Percentiles rank a stretch among this genome's conserved stretches.
Conservation (phyloP, 2,797 vertebrate species). For the Lepilemur ruficaudatus region DNA sequence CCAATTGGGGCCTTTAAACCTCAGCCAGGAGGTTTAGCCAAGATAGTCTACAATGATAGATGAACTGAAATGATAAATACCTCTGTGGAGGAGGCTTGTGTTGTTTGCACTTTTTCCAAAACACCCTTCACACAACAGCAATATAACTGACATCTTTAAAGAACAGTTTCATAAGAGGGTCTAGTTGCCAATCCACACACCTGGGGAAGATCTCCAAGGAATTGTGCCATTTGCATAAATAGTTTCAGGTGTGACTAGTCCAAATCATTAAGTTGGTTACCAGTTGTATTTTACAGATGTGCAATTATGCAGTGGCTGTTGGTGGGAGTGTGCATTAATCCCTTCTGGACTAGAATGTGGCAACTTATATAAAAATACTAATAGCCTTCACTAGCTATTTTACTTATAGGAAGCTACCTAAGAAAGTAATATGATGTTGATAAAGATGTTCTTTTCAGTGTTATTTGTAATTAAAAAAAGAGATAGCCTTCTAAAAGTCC, state of each 20-base stretch:
- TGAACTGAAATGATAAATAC: conserved; percentile 44
- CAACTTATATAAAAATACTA: background rate
- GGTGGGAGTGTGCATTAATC: background rate
- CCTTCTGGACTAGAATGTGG: background rate
- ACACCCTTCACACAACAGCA: background rate
- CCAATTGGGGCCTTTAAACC: conserved; percentile 46
- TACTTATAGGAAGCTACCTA: background rate
- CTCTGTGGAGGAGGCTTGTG: background rate
- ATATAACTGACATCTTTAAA: background rate
- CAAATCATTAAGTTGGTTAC: background rate
- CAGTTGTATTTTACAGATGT: conserved; percentile 12
- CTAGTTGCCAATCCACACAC: background rate
- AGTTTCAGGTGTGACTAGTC: conserved; percentile 45
- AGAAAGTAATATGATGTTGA: background rate
- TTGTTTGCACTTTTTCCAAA: conserved; percentile 12
- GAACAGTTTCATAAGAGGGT: background rate
- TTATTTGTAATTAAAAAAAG: conserved; percentile 37
- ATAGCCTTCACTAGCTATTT: background rate
- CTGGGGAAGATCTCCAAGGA: background rate
- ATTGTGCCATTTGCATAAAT: conserved; percentile 32
- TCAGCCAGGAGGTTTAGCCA: conserved; percentile 40
- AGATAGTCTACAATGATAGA: conserved; percentile 55
- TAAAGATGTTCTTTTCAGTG: conserved; percentile 44
- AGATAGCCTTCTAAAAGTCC: background rate
- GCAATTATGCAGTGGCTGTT: background rate